Evolutionary conservation across 2,888 invertebrate genomes (phyloP), one percentile per base, ranked within the genome.

Genomic region (Merodon equestris): DNA sequence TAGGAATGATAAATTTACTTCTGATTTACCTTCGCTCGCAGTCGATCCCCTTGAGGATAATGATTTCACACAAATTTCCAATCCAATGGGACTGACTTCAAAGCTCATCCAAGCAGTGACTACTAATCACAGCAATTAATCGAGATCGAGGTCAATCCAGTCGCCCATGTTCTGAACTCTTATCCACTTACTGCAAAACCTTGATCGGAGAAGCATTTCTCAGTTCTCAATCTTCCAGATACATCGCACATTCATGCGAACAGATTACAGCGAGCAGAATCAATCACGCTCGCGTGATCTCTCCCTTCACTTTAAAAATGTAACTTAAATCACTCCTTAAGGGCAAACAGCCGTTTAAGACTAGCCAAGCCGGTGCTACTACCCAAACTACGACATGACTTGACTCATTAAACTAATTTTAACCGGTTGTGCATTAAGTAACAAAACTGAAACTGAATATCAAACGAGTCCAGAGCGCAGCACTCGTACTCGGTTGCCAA

Each of bases 371-470:
- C 27, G 27, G 27, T 27, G 27, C 7, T 27, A 7, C 27, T 27
- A 27, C 54, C 44, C 51, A 68, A 68, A 51, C 38, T 47, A 74
- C 53, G 58, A 48, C 73, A 67, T 51, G 50, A 68, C 61, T 50
- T 51, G 72, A 61, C 76, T 77, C 72, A 72, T 77, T 77, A 66
- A 76, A 76, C 72, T 66, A 61, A 60, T 60, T 71, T 71, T 19
- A 76, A 60, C 60, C 45, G 60, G 76, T 71, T 71, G 56, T 38
- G 50, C 36, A 60, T 73, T 57, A 40, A 34, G 15, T n/a, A 64
- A 64, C 19, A 54, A 27, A 57, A 50, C 5, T 36, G 12, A 36
- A 61, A 56, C 13, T 9, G 27, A 61, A 19, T 50, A 34, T 9
- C 1, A 18, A 13, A 12, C 42, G 15, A 57, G 70, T 68, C 36